Conservation (phyloP, 1,140 invertebrate species). For the Cataglyphis hispanica region DNA sequence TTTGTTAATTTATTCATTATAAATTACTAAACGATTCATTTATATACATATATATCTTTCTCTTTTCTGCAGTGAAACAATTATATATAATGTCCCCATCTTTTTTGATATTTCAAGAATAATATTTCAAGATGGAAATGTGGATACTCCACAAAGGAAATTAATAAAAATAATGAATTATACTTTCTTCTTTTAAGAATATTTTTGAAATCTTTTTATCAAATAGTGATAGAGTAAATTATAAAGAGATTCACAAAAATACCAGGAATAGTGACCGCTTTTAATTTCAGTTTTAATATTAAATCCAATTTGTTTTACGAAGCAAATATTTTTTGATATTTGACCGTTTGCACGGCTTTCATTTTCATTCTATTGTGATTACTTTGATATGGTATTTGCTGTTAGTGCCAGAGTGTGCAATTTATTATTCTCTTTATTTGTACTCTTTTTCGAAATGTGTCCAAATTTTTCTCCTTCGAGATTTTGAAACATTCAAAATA, state of each 20-base stretch:
- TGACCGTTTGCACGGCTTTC: slow-evolving; percentile 10
- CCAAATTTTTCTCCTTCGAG: not conserved
- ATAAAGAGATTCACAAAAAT: slow-evolving; percentile 23
- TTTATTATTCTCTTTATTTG: slow-evolving; percentile 6
- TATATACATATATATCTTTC: not conserved
- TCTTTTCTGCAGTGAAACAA: not conserved
- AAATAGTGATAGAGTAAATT: not conserved
- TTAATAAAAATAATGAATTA: not conserved
- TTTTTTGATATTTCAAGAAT: not conserved
- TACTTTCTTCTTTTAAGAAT: not conserved
- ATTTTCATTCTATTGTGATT: slow-evolving; percentile 36
- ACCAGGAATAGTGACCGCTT: not conserved
- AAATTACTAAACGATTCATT: not conserved
- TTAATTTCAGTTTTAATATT: slow-evolving; percentile 37
- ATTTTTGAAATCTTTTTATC: not conserved
- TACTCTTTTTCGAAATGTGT: not conserved
- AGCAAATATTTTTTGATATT: slow-evolving; percentile 55
- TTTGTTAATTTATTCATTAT: slow-evolving; percentile 16
- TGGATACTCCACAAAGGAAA: not conserved
- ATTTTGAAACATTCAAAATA: slow-evolving; percentile 11
- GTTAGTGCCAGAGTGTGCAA: slow-evolving; percentile 32
- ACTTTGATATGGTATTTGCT: slow-evolving; percentile 21
- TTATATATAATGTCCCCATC: not conserved
- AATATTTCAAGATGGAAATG: too few species aligned
- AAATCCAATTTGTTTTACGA: slow-evolving; percentile 36